phyloP scores from a whole-genome alignment of 2,888 invertebrate species.

The Macaria notata region DNA sequence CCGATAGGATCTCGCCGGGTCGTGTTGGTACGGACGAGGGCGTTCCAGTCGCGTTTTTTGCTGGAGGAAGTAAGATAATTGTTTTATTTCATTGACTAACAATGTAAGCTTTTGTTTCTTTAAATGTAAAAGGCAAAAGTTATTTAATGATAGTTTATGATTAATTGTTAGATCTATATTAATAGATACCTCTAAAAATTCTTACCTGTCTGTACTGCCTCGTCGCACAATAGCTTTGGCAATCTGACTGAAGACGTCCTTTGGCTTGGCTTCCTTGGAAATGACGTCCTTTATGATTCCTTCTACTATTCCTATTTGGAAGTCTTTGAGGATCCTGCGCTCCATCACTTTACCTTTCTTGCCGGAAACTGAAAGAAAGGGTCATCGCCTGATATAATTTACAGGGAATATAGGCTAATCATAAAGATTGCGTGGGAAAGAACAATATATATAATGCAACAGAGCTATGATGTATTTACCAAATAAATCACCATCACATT shows the following conservation, averaged over 20 bases:
- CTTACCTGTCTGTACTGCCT: slow-evolving; percentile 64
- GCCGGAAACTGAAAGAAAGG: slow-evolving; percentile 85
- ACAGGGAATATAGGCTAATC: too few species aligned
- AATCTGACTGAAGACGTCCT: slow-evolving; percentile 92
- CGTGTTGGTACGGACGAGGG: slow-evolving; percentile 88
- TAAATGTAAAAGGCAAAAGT: too few species aligned
- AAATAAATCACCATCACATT: too few species aligned
- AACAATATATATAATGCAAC: too few species aligned
- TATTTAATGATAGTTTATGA: too few species aligned
- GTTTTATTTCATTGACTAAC: too few species aligned
- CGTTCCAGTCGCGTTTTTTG: slow-evolving; percentile 92
- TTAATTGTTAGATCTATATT: too few species aligned
- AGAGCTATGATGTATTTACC: too few species aligned
- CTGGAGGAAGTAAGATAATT: slow-evolving; percentile 39
- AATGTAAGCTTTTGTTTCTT: too few species aligned
- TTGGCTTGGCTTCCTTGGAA: slow-evolving; percentile 84
- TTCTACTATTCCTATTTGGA: slow-evolving; percentile 94
- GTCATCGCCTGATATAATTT: too few species aligned
- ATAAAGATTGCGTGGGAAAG: too few species aligned
- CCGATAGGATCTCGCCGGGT: slow-evolving; percentile 89
- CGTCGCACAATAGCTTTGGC: slow-evolving; percentile 90
- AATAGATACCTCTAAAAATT: too few species aligned
- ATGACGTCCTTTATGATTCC: slow-evolving; percentile 89
- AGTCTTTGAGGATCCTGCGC: slow-evolving; percentile 92
- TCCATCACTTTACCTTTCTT: slow-evolving; percentile 94